These are phyloP conservation scores for Pocillopora verrucosa DNA, from an alignment of 64 coral and sea anemone species.

Conservation along the genomic window DNA sequence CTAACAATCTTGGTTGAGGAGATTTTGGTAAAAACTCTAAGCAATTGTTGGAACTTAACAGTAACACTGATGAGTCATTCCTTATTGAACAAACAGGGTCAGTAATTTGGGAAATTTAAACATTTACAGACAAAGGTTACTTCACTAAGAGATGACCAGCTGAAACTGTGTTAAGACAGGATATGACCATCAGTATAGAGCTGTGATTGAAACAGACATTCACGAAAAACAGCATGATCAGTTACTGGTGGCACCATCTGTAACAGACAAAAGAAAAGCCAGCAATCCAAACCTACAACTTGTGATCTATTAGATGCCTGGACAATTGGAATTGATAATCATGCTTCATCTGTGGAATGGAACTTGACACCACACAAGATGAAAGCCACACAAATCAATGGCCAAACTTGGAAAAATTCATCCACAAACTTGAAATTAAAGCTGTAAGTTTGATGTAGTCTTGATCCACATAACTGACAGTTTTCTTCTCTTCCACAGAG, in stretches of 20 bases:
- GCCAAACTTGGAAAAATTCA: background rate
- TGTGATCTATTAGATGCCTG: background rate
- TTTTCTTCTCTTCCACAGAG: background rate
- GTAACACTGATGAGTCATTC: too few relatives aligned
- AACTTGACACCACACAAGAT: background rate
- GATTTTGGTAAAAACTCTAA: too few relatives aligned
- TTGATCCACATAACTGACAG: background rate
- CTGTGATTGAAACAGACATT: too few relatives aligned
- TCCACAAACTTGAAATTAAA: background rate
- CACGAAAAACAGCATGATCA: background rate
- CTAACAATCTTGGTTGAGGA: too few relatives aligned
- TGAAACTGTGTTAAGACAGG: too few relatives aligned
- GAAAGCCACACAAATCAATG: conserved; percentile 1
- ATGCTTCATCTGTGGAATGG: background rate
- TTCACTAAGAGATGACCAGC: too few relatives aligned
- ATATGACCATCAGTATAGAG: too few relatives aligned
- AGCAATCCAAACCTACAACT: background rate
- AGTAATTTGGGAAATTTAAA: too few relatives aligned
- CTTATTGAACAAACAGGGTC: too few relatives aligned
- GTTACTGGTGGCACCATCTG: background rate
- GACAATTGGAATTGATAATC: too few relatives aligned
- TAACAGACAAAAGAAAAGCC: background rate
- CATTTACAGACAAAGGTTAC: too few relatives aligned
- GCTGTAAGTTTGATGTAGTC: background rate
- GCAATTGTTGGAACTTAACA: too few relatives aligned